Evolutionary conservation across 2,113 vertebrate genomes (phyloP).

Genomic region (Tupaia chinensis): DNA sequence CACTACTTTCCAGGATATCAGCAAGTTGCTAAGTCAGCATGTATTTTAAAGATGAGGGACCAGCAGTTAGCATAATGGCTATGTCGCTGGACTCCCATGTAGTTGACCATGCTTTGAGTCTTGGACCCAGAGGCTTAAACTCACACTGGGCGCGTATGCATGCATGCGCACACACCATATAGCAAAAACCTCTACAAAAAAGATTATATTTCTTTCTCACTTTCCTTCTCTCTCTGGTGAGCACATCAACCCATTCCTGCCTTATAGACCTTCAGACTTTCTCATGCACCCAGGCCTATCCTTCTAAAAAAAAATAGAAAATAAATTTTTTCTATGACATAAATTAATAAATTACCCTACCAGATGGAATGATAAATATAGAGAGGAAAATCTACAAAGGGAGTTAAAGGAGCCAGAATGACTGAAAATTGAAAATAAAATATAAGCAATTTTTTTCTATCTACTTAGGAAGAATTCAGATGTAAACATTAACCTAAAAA

Average conservation of each 20-base stretch:
- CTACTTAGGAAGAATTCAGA: not conserved
- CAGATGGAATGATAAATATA: not conserved
- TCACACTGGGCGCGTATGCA: too few relatives aligned
- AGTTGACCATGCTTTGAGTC: too few relatives aligned
- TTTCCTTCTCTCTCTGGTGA: not conserved
- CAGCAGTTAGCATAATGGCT: too few relatives aligned
- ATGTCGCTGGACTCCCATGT: too few relatives aligned
- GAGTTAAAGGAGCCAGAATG: not conserved
- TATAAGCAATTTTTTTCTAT: not conserved
- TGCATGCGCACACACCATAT: too few relatives aligned
- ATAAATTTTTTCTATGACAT: not conserved
- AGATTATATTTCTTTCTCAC: not conserved
- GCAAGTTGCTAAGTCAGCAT: not conserved
- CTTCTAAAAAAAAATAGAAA: constrained; percentile 21
- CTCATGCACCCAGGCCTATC: not conserved
- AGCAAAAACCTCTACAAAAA: too few relatives aligned
- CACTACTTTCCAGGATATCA: not conserved
- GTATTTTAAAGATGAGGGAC: not conserved
- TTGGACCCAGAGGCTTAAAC: too few relatives aligned
- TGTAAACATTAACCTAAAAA: constrained; percentile 42
- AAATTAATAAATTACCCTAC: constrained; percentile 2
- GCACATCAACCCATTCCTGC: too few relatives aligned
- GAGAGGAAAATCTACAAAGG: not conserved
- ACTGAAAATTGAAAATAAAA: constrained; percentile 42
- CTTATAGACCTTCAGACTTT: not conserved